Base-by-base conservation (phyloP, 2,888 invertebrate species). In the Catocala sponsa region DNA sequence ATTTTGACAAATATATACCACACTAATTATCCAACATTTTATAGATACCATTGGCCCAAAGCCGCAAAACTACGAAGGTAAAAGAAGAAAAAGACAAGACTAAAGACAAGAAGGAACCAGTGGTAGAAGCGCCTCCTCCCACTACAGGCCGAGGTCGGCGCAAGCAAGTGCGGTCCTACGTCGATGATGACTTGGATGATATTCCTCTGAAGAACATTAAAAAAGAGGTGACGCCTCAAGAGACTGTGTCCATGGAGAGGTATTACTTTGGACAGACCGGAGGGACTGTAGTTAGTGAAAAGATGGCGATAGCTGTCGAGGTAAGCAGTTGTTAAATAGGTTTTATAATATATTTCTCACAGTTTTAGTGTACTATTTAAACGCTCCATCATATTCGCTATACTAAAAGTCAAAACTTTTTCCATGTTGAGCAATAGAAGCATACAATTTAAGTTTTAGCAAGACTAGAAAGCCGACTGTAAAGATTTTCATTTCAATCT, bases 201-300 rank as follows among this genome's bases (percentile, higher is more conserved):
- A 73, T 92, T 0, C 92, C 92, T 0, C 84, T 92, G 13, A 92
- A 91, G 80, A 85, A 67, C 63, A 93, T 93, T 73, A 92, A 93
- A 84, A 92, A 92, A 73, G 94, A 92, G 55, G 72, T 79, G 13
- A 87, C 88, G 42, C 89, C 91, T 0, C 93, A 92, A 56, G 88
- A 92, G 80, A 89, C 95, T 15, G 94, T 95, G 68, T 95, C 95
- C 0, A 88, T 96, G 78, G 96, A 96, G 84, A 91, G 95, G 61
- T 96, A 95, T 77, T 96, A 96, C 88, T 96, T 96, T 74, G 96
- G 96, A 0, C 95, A 95, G 72, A 81, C 90, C 1, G 91, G 90
- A 0, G 94, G 94, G 0, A 60, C 79, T 0, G 79, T 56, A 0
- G 68, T 68, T 0, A 54, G 43, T 0, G 75, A 82, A 10, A 81